Percentiles rank a stretch among this genome's conserved stretches.
Evolutionary conservation across 2,888 invertebrate genomes (phyloP).

Genomic region (Metopia argyrocephala): DNA sequence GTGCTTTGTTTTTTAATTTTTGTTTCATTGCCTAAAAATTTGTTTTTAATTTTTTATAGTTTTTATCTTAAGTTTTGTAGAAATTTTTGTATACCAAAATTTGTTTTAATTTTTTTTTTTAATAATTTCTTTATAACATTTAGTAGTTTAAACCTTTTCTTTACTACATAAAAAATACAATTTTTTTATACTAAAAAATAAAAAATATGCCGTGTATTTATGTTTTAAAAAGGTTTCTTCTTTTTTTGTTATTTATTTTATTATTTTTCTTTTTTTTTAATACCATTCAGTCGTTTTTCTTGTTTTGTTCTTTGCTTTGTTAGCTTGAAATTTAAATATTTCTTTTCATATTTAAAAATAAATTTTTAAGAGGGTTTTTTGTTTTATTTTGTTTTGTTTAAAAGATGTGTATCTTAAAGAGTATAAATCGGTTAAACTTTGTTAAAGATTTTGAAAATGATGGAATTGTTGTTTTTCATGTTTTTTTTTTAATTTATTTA

Average conservation of each 20-base stretch:
- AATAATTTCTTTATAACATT: constrained; percentile 59
- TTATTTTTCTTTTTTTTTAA: constrained; percentile 41
- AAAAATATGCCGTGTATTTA: constrained; percentile 57
- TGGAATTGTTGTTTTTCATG: constrained; percentile 30
- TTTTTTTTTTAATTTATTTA: too few species aligned
- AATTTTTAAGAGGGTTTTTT: constrained; percentile 8
- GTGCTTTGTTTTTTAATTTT: constrained; percentile 41
- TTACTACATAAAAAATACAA: constrained; percentile 58
- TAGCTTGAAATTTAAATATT: background rate
- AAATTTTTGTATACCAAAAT: constrained; percentile 64
- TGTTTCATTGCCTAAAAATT: constrained; percentile 61
- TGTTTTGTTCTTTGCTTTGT: constrained; percentile 3
- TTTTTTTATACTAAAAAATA: constrained; percentile 61
- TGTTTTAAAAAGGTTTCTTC: constrained; percentile 35
- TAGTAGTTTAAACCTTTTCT: constrained; percentile 44
- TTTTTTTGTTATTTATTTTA: constrained; percentile 13
- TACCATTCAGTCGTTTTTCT: constrained; percentile 60
- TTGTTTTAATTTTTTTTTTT: constrained; percentile 44
- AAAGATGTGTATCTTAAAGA: too few species aligned
- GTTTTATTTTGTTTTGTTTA: constrained; percentile 24
- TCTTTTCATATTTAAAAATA: constrained; percentile 27
- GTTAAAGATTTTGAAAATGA: constrained; percentile 11
- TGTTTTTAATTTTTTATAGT: constrained; percentile 42
- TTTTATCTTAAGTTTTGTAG: constrained; percentile 52
- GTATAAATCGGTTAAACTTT: too few species aligned